Conservation (phyloP, 2,888 invertebrate species). For the Automeris io region DNA sequence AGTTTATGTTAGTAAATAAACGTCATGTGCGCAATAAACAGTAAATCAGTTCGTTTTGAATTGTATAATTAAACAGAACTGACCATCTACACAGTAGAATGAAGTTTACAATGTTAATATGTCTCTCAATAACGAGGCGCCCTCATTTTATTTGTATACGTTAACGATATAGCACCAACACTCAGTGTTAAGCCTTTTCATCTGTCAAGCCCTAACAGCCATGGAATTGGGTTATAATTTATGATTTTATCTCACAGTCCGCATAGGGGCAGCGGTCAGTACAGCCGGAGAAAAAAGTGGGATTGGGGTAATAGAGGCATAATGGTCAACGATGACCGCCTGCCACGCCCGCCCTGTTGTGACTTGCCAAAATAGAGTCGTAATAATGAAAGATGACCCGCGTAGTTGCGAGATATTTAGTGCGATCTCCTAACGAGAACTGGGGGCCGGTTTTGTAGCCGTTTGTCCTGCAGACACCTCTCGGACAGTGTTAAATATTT, state of each 20-base stretch:
- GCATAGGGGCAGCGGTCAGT: conserved; percentile 71
- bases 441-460: conserved; percentile 38
- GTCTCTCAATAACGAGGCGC: conserved; percentile 48
- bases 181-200: conserved; percentile 70
- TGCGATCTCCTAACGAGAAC: conserved; percentile 54
- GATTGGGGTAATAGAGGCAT: conserved; percentile 48
- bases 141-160: conserved; percentile 61
- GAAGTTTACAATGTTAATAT: conserved; percentile 51
- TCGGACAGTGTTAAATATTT: conserved; percentile 35
- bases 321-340: conserved; percentile 57
- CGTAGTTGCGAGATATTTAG: conserved; percentile 66
- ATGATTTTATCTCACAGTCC: conserved; percentile 73
- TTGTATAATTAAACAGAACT: neutral
- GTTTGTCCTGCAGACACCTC: conserved; percentile 52
- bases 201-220: conserved; percentile 73
- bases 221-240: conserved; percentile 76
- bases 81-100: neutral
- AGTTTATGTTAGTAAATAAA: too few relatives aligned
- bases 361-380: conserved; percentile 74
- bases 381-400: conserved; percentile 71
- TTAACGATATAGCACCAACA: conserved; percentile 64
- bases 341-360: conserved; percentile 64
- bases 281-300: conserved; percentile 58
- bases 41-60: too few relatives aligned
- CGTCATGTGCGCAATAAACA: too few relatives aligned